phyloP scores from a whole-genome alignment of 2,888 invertebrate genomes.

The Eumacrocentrus americanus region DNA sequence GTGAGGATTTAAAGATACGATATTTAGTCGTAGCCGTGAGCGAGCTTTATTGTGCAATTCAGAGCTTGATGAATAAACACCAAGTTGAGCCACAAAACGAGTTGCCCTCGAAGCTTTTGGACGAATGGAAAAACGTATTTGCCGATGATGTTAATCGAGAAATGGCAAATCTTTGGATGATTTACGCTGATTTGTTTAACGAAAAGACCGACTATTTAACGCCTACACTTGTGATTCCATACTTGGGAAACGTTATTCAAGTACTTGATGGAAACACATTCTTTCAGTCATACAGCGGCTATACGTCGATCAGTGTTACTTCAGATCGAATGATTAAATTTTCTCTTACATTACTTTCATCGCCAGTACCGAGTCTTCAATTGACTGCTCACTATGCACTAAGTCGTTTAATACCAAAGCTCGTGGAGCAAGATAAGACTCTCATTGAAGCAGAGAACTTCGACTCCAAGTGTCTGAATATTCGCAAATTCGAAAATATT shows the following conservation, averaged over 20 bases:
- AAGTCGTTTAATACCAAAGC: slow-evolving; percentile 57
- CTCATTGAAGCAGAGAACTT: slow-evolving; percentile 60
- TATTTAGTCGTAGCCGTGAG: slow-evolving; percentile 64
- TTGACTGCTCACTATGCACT: slow-evolving; percentile 63
- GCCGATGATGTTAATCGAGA: slow-evolving; percentile 67
- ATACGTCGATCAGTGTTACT: slow-evolving; percentile 27
- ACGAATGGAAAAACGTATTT: slow-evolving; percentile 83
- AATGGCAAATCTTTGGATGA: slow-evolving; percentile 65
- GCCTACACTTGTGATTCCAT: slow-evolving; percentile 44
- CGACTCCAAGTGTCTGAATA: slow-evolving; percentile 59
- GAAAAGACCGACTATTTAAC: slow-evolving; percentile 40
- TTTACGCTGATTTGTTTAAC: slow-evolving; percentile 50
- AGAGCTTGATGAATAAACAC: slow-evolving; percentile 60
- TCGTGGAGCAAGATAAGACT: slow-evolving; percentile 62
- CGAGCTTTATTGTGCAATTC: slow-evolving; percentile 64
- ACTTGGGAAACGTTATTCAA: slow-evolving; percentile 50
- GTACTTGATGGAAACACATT: slow-evolving; percentile 46
- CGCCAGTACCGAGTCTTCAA: slow-evolving; percentile 60
- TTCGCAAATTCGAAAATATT: slow-evolving; percentile 61
- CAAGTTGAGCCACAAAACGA: slow-evolving; percentile 56
- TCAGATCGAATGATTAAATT: slow-evolving; percentile 51
- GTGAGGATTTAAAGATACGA: slow-evolving; percentile 64
- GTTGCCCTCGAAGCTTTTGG: slow-evolving; percentile 59
- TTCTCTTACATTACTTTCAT: slow-evolving; percentile 58
- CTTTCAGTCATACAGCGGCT: slow-evolving; percentile 34